Conservation (phyloP, 2,797 vertebrate genomes). For the Bovichtus variegatus region DNA sequence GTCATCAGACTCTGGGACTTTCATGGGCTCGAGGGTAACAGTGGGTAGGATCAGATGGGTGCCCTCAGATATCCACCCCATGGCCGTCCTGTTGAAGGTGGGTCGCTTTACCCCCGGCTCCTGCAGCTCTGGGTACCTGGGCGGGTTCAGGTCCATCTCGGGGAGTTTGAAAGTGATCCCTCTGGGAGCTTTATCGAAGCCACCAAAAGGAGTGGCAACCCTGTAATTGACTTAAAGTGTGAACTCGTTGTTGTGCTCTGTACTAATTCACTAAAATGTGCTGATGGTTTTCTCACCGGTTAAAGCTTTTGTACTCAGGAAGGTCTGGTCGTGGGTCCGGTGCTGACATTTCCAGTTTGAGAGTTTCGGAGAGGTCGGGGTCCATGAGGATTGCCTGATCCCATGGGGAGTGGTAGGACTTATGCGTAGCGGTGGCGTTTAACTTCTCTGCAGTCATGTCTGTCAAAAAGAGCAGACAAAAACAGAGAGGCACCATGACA, state of each 20-base stretch:
- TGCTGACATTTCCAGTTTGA: slow-evolving; percentile 88
- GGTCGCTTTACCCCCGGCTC: slow-evolving; percentile 89
- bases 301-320: slow-evolving; percentile 94
- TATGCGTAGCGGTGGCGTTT: slow-evolving; percentile 88
- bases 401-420: slow-evolving; percentile 97
- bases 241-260: background rate
- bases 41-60: slow-evolving; percentile 88
- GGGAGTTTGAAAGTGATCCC: slow-evolving; percentile 95
- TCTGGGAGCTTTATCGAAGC: slow-evolving; percentile 94
- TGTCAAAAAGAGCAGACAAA: slow-evolving; percentile 64
- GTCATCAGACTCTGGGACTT: slow-evolving; percentile 94
- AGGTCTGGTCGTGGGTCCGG: slow-evolving; percentile 87
- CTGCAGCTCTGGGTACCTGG: slow-evolving; percentile 90
- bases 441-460: slow-evolving; percentile 89
- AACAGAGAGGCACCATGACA: slow-evolving; percentile 63
- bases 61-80: slow-evolving; percentile 94
- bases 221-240: slow-evolving; percentile 78
- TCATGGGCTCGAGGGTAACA: slow-evolving; percentile 82
- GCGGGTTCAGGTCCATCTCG: slow-evolving; percentile 89
- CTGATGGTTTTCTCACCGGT: slow-evolving; percentile 87
- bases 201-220: slow-evolving; percentile 96
- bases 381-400: slow-evolving; percentile 94
- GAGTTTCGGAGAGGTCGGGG: slow-evolving; percentile 91
- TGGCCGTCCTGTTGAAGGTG: slow-evolving; percentile 96
- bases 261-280: background rate